Evolutionary conservation across 1,140 invertebrate genomes (phyloP).

Genomic region (Nasonia vitripennis): DNA sequence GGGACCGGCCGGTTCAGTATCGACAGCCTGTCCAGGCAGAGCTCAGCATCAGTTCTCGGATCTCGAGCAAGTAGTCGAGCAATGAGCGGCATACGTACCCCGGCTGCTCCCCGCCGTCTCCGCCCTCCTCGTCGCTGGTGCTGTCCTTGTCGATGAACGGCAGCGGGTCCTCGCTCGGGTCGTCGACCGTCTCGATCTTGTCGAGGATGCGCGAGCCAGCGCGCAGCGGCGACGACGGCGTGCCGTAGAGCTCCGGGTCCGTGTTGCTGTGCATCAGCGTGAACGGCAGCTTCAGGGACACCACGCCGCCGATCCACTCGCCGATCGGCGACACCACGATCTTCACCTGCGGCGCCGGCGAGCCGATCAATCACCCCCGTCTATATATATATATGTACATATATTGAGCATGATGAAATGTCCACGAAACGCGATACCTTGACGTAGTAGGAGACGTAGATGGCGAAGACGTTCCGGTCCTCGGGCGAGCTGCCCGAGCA

Average conservation of each 20-base stretch:
- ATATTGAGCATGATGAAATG: too few relatives aligned
- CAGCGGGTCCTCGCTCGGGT: constrained; percentile 48
- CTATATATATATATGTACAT: too few relatives aligned
- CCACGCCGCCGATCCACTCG: constrained; percentile 83
- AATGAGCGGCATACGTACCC: background rate
- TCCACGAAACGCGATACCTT: constrained; percentile 75
- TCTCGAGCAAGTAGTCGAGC: too few relatives aligned
- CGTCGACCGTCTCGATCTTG: constrained; percentile 51
- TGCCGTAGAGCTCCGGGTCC: constrained; percentile 66
- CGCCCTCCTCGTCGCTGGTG: constrained; percentile 38
- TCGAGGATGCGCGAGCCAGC: constrained; percentile 44
- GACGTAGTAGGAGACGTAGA: constrained; percentile 92
- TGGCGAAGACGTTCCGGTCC: constrained; percentile 90
- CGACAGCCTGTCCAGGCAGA: background rate
- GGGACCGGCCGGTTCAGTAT: background rate
- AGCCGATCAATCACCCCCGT: too few relatives aligned
- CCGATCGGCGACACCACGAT: constrained; percentile 86
- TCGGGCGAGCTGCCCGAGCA: constrained; percentile 78
- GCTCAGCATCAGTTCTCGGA: too few relatives aligned
- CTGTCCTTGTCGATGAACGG: constrained; percentile 49
- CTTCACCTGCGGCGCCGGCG: constrained; percentile 76
- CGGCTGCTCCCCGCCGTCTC: background rate
- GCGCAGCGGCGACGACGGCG: constrained; percentile 52
- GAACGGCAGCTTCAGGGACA: constrained; percentile 88
- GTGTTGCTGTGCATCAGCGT: constrained; percentile 79